Base-by-base conservation (phyloP, 2,797 vertebrate species). In the Tachyglossus aculeatus region DNA sequence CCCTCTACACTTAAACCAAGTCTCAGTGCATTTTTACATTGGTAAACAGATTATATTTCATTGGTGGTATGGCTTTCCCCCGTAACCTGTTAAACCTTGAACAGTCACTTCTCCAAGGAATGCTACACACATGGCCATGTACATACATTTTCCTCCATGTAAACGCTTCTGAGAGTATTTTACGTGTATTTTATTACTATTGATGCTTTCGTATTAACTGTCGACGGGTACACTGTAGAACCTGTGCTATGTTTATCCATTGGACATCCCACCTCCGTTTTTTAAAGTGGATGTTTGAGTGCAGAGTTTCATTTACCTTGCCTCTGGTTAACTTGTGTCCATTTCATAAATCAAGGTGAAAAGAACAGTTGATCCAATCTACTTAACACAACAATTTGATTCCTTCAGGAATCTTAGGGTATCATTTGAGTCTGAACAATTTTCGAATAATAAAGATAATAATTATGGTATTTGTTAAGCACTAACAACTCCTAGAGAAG, bases 241-340 rank as follows among this genome's bases (percentile, higher is more conserved):
- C 53, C 8, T 78, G 77, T 78, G 77, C 56, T 77, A 82, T 85
- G 25, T 83, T 83, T 78, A 72, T 84, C 80, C 67, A 71, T 51
- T 41, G 12, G 55, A 80, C 77, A 73, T 74, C 85, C 80, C 81
- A 85, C 85, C 69, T 79, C n/a, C 62, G 55, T 56, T 52, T 82
- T 73, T 78, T 84, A 81, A 74, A 82, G 71, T 61, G 33, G 62
- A 21, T 82, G 83, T 86, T 89, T 88, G 81, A 85, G 65, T 87
- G 81, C 11, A 60, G 76, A 43, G 58, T 80, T 88, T 87, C 68
- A 15, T 78, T 61, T 60, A 24, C 67, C n/a, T 81, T 12, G 0
- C 18, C 53, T 73, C 74, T 44, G 32, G 67, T 71, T 81, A 68
- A 67, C 70, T 41, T 74, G 58, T 80, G 54, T 48, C 0, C 62